phyloP scores from a whole-genome alignment of 1,140 invertebrate species.

The Tetragonula clypearis region DNA sequence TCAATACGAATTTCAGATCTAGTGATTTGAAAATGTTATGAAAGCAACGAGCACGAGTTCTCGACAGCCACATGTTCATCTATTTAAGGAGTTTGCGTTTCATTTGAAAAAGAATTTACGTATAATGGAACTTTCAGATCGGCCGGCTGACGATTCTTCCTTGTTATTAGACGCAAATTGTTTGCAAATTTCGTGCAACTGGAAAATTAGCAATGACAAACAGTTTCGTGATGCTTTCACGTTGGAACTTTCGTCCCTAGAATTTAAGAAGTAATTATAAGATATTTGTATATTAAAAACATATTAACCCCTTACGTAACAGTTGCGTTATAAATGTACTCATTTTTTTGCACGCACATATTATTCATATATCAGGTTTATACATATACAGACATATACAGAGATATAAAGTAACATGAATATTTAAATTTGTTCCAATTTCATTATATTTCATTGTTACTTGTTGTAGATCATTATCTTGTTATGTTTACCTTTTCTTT shows the following conservation, averaged over 20 bases:
- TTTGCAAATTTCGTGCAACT: slow-evolving; percentile 71
- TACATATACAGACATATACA: neutral
- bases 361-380: neutral
- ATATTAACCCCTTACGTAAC: neutral
- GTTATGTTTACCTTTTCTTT: neutral
- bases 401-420: neutral
- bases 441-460: neutral
- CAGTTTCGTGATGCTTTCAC: slow-evolving; percentile 67
- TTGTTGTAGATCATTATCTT: neutral
- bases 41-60: neutral
- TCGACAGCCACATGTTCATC: neutral
- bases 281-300: neutral
- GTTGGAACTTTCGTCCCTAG: slow-evolving; percentile 41
- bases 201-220: slow-evolving; percentile 69
- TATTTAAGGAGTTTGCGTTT: neutral
- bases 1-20: neutral
- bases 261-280: slow-evolving; percentile 65
- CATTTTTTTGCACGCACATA: neutral
- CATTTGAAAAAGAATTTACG: neutral
- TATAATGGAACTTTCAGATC: slow-evolving; percentile 28
- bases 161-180: slow-evolving; percentile 24
- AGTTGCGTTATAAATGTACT: neutral
- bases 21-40: neutral
- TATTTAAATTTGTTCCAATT: neutral
- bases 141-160: slow-evolving; percentile 3